Percentiles rank a stretch among this genome's conserved stretches.
Evolutionary conservation across 1,140 invertebrate genomes (phyloP).

Genomic region (Orchestia grillus): DNA sequence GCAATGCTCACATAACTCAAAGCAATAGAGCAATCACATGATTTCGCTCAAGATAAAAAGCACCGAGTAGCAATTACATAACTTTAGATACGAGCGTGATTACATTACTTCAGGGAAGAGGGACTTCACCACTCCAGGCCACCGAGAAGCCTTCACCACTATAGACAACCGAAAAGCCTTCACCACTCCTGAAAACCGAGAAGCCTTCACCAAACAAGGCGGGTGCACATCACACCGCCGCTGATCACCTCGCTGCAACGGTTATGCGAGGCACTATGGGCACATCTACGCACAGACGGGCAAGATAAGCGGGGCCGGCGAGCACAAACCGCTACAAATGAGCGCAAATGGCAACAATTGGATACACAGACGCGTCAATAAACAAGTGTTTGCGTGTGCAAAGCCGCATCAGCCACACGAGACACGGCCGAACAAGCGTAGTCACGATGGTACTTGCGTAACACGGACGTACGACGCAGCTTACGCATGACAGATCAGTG

Average conservation of each 20-base stretch:
- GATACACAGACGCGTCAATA: constrained; percentile 26
- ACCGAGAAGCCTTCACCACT: too few relatives aligned
- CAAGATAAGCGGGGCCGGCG: constrained; percentile 2
- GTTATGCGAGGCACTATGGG: neutral
- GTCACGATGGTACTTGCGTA: neutral
- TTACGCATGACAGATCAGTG: neutral
- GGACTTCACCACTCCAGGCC: too few relatives aligned
- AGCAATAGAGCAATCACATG: too few relatives aligned
- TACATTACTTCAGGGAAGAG: too few relatives aligned
- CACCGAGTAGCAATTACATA: too few relatives aligned
- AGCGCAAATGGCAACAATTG: constrained; percentile 51
- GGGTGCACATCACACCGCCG: neutral
- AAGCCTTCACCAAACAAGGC: too few relatives aligned
- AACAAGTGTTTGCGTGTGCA: neutral
- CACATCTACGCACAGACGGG: neutral
- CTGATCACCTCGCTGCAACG: neutral
- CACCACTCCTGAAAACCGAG: too few relatives aligned
- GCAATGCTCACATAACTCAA: too few relatives aligned
- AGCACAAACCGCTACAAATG: constrained; percentile 53
- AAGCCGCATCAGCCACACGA: neutral
- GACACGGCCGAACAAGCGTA: neutral
- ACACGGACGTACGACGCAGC: too few relatives aligned
- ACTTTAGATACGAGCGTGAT: too few relatives aligned
- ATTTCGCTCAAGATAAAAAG: too few relatives aligned
- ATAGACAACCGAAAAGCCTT: too few relatives aligned